These are phyloP conservation scores for Pagetopsis macropterus DNA, from an alignment of 2,797 vertebrate genomes.

Conservation along the genomic window DNA sequence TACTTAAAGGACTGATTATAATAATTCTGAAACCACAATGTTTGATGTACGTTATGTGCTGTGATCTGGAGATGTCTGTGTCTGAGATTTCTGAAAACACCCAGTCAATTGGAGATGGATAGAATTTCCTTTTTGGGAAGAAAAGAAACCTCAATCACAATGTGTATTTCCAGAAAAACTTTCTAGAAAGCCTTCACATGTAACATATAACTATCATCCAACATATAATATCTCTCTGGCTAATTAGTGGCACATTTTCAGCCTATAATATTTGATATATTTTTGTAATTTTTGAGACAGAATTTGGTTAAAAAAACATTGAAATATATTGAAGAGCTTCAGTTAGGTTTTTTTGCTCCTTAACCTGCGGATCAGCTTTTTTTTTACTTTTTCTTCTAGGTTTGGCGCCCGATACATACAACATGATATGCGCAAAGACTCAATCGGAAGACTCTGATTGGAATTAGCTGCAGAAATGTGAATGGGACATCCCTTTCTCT, in stretches of 20 bases:
- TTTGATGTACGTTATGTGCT: background rate
- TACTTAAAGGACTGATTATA: too few species aligned
- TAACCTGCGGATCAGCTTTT: background rate
- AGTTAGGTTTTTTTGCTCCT: background rate
- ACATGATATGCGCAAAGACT: background rate
- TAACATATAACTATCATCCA: background rate
- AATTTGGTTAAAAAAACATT: background rate
- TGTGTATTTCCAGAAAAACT: background rate
- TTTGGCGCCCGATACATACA: background rate
- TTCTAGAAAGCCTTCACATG: background rate
- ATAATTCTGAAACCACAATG: background rate
- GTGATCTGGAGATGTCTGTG: background rate
- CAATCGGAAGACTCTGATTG: background rate
- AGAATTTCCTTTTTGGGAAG: background rate
- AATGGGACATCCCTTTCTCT: background rate
- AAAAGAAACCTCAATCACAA: too few species aligned
- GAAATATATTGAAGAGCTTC: background rate
- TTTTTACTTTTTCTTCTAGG: too few species aligned
- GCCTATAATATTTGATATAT: background rate
- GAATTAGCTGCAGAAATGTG: background rate
- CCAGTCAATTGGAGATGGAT: background rate
- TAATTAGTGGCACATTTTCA: background rate
- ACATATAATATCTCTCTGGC: background rate
- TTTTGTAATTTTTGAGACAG: background rate
- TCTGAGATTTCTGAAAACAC: background rate